Base-by-base conservation (phyloP, 1,140 invertebrate genomes). In the Hermetia illucens region DNA sequence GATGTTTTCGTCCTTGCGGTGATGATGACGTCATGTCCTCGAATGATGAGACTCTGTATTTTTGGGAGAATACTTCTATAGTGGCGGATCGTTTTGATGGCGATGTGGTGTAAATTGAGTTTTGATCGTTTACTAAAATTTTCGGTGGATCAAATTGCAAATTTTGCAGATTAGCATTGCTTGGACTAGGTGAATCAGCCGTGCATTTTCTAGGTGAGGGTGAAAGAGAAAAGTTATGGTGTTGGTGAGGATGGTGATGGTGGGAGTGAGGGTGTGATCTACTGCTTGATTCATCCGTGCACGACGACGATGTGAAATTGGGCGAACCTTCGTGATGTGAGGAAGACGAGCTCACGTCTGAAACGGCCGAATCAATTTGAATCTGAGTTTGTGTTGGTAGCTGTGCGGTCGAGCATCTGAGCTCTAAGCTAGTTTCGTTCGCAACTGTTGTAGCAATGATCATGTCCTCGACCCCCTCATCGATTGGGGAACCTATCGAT, bases 61-160 rank as follows among this genome's bases (percentile, higher is more conserved):
- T 61, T 25, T 60, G 58, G 8, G 58, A 61, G 40, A 61, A 61
- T n/a, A 61, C 58, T 43, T 61, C 55, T 37, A 60, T 58, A 38
- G 57, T 58, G 22, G 51, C 55, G 29, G 49, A 52, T 36, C 51
- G 48, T 35, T 60, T 60, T 9, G 58, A 58, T 24, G 58, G 58
- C 40, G 58, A 61, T 24, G 58, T 60, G 29, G 58, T 61, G 24
- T 61, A 61, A n/a, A 61, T 58, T 16, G 55, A 61, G 33, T 58
- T 60, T 47, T 60, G 57, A 51, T 61, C 58, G 36, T 60, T 61
- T 6, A 61, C 58, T 6, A 61, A 46, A 27, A 61, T 58, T 41
- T 60, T 61, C 44, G 58, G 58, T 47, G 58, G 58, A 52, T 61
- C 58, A 20, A 61, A 58, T 36, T 55, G 54, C 29, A 40, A 38